Evolutionary conservation across 2,888 invertebrate species (phyloP).

Genomic region (Cerastis rubricosa): DNA sequence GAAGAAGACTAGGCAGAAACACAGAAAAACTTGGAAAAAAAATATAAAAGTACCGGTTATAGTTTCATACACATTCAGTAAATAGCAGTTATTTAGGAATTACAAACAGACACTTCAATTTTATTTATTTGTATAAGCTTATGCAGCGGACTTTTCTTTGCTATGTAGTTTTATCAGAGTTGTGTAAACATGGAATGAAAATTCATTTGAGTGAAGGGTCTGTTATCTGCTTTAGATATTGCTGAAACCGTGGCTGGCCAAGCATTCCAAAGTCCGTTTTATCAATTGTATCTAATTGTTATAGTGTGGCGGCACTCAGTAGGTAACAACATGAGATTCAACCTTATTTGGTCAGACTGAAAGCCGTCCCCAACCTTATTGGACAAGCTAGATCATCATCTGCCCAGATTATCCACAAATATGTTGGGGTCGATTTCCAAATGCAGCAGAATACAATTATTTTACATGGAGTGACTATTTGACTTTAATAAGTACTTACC

Average conservation of each 20-base stretch:
- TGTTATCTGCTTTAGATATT: background rate
- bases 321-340: background rate
- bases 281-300: background rate
- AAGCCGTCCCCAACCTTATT: background rate
- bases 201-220: background rate
- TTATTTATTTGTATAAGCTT: no score
- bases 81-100: no score
- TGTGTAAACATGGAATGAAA: background rate
- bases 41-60: no score
- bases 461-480: background rate
- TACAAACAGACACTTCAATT: no score
- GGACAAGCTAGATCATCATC: background rate
- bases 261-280: no score
- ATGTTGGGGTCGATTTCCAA: background rate
- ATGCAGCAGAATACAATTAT: background rate
- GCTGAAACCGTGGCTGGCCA: background rate
- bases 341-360: background rate
- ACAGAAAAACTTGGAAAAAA: no score
- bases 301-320: background rate
- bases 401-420: background rate
- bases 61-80: no score
- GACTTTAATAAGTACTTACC: constrained; percentile 87
- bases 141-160: background rate
- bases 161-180: background rate
- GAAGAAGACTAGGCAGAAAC: no score